A percentile compares a stretch with the other conserved stretches of the same genome.
Conservation (phyloP, 2,888 invertebrate genomes). For the Aporophyla nigra region DNA sequence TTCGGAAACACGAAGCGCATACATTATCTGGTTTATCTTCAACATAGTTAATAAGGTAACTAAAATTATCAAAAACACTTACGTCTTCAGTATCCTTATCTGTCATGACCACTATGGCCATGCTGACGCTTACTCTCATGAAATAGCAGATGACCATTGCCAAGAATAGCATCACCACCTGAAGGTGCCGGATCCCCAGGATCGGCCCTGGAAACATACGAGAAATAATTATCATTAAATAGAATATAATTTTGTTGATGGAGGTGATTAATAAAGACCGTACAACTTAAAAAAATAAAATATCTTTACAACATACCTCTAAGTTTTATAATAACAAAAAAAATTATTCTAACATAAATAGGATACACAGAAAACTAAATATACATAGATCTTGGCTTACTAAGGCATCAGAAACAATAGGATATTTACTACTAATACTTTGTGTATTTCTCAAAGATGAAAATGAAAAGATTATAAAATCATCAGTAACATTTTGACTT, state of each 20-base stretch:
- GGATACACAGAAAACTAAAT: background rate
- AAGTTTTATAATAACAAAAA: background rate
- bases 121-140: conserved; percentile 92
- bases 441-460: background rate
- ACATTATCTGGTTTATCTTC: no score
- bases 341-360: background rate
- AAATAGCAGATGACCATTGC: conserved; percentile 91
- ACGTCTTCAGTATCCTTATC: conserved; percentile 89
- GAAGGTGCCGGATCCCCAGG: conserved; percentile 89
- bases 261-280: background rate
- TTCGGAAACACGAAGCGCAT: background rate
- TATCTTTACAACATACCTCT: background rate
- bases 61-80: conserved; percentile 34
- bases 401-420: background rate
- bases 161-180: conserved; percentile 90
- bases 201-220: conserved; percentile 41
- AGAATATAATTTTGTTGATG: background rate
- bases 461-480: background rate
- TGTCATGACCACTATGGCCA: conserved; percentile 89
- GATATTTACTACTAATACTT: background rate
- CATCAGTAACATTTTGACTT: background rate
- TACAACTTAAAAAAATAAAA: background rate
- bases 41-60: no score
- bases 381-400: background rate
- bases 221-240: background rate